These are phyloP conservation scores for Drosophila kanapiae DNA, from an alignment of 1,140 invertebrate species.

Conservation along the genomic window DNA sequence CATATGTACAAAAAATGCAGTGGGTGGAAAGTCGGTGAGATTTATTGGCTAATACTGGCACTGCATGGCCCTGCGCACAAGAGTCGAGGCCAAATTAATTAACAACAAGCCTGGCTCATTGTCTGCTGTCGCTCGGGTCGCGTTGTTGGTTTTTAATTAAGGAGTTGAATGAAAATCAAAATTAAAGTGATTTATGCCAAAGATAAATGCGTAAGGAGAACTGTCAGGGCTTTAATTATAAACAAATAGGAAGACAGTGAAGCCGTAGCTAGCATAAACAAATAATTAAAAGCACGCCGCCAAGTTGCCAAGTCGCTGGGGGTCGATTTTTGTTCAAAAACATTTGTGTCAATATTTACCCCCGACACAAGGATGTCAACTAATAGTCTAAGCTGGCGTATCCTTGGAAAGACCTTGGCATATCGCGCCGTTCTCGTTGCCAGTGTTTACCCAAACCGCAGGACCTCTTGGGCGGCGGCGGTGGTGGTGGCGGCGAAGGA, in stretches of 20 bases:
- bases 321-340: constrained; percentile 69
- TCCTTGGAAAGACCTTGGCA: constrained; percentile 60
- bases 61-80: constrained; percentile 40
- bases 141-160: constrained; percentile 80
- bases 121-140: constrained; percentile 21
- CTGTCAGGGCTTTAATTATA: constrained; percentile 70
- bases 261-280: constrained; percentile 71
- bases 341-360: constrained; percentile 73
- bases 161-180: constrained; percentile 64
- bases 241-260: constrained; percentile 65
- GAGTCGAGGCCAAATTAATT: constrained; percentile 73
- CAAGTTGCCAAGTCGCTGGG: constrained; percentile 58
- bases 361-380: constrained; percentile 57
- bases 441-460: constrained; percentile 51
- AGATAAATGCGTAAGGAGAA: constrained; percentile 45
- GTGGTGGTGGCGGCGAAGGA: constrained; percentile 41
- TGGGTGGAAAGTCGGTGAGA: constrained; percentile 27
- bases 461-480: constrained; percentile 10
- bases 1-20: background rate
- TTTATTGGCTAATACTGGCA: constrained; percentile 67
- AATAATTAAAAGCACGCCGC: constrained; percentile 70
- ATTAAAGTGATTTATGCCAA: constrained; percentile 58
- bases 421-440: constrained; percentile 16
- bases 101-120: constrained; percentile 61
- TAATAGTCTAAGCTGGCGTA: constrained; percentile 56